Conservation (phyloP, 2,888 invertebrate genomes). For the Hirudinaria manillensis region DNA sequence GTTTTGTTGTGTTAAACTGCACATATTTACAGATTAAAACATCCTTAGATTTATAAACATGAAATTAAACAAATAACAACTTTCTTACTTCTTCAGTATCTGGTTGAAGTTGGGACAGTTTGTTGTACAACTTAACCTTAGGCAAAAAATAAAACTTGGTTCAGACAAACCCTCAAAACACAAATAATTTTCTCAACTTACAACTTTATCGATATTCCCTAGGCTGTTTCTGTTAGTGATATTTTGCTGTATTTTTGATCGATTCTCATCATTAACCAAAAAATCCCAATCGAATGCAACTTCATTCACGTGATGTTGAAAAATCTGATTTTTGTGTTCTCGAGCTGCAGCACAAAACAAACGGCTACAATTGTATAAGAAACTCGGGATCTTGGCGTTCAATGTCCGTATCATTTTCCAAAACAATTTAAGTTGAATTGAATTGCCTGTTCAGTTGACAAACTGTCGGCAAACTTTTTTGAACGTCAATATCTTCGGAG, state of each 20-base stretch:
- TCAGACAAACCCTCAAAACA: background rate
- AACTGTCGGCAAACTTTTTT: too few species aligned
- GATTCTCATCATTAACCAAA: slow-evolving; percentile 62
- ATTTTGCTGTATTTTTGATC: slow-evolving; percentile 63
- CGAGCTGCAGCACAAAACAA: background rate
- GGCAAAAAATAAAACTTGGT: background rate
- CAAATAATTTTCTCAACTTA: slow-evolving; percentile 33
- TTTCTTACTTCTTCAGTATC: background rate
- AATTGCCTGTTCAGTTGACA: too few species aligned
- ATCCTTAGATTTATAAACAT: background rate
- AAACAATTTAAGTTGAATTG: too few species aligned
- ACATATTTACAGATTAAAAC: background rate
- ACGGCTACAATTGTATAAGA: background rate
- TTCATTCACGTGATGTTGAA: background rate
- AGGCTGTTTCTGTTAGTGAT: slow-evolving; percentile 65
- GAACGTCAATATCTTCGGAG: too few species aligned
- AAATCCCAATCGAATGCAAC: slow-evolving; percentile 54
- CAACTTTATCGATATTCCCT: slow-evolving; percentile 62
- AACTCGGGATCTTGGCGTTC: background rate
- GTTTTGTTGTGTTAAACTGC: background rate
- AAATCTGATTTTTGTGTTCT: background rate
- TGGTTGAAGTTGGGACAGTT: background rate
- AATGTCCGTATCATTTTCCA: too few species aligned
- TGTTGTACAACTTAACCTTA: background rate
- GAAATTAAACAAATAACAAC: background rate